These are phyloP conservation scores for Stigmatopora nigra DNA, from an alignment of 2,113 vertebrate genomes.

Conservation along the genomic window DNA sequence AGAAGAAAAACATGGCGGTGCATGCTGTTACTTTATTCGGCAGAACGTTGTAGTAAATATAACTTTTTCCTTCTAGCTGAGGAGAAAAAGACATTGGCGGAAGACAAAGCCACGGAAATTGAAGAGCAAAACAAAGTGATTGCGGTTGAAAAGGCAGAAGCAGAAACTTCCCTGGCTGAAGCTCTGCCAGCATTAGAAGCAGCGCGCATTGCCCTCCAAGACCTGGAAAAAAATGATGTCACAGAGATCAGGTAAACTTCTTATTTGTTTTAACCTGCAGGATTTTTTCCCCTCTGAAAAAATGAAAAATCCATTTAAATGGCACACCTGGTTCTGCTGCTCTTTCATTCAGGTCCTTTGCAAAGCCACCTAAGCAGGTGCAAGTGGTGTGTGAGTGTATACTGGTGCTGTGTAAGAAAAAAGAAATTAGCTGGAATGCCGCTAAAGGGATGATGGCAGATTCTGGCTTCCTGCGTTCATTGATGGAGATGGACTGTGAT, in stretches of 20 bases:
- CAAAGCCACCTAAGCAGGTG: slow-evolving; percentile 90
- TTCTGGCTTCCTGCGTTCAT: slow-evolving; percentile 81
- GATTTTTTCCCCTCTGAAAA: no score
- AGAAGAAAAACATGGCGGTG: neutral
- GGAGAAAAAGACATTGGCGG: slow-evolving; percentile 84
- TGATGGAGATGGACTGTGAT: slow-evolving; percentile 90
- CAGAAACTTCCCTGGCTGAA: slow-evolving; percentile 81
- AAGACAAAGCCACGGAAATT: slow-evolving; percentile 86
- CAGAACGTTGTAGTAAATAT: neutral
- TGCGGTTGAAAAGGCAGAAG: slow-evolving; percentile 81
- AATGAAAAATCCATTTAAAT: no score
- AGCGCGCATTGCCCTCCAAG: slow-evolving; percentile 83
- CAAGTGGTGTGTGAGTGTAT: slow-evolving; percentile 92
- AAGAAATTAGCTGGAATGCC: slow-evolving; percentile 87
- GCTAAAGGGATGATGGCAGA: slow-evolving; percentile 98
- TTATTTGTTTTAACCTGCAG: neutral
- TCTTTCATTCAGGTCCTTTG: slow-evolving; percentile 77
- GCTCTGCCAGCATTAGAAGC: slow-evolving; percentile 85
- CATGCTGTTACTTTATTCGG: neutral
- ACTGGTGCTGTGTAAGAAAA: slow-evolving; percentile 85
- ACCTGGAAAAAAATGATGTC: slow-evolving; percentile 91
- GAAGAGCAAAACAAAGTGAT: slow-evolving; percentile 87
- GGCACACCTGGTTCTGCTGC: neutral
- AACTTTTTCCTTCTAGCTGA: slow-evolving; percentile 70
- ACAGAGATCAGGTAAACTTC: slow-evolving; percentile 84